A percentile compares a stretch with the other conserved stretches of the same genome.
These are phyloP conservation scores for Drosophila sturtevanti DNA, from an alignment of 1,140 invertebrate genomes.

Conservation along the genomic window DNA sequence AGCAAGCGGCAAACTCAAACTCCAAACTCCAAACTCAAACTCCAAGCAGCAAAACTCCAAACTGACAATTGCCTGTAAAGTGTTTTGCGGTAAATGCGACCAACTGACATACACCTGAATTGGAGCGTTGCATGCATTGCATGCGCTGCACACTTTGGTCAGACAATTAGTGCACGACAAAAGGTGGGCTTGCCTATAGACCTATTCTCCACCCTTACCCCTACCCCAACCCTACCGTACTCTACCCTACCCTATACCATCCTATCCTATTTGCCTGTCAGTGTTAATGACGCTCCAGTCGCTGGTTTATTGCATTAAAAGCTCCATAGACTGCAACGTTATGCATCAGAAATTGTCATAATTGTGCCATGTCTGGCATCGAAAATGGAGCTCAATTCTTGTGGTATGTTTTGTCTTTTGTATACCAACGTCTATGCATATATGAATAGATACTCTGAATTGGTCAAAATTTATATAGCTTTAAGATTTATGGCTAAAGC, in stretches of 20 bases:
- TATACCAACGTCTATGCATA: background rate
- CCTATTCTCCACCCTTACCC: background rate
- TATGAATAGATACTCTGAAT: constrained; percentile 25
- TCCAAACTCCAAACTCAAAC: constrained; percentile 14
- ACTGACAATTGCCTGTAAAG: constrained; percentile 77
- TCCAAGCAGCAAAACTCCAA: constrained; percentile 15
- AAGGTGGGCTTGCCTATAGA: constrained; percentile 23
- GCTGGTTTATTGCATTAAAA: constrained; percentile 77
- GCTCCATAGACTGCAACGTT: constrained; percentile 65
- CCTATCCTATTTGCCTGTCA: constrained; percentile 37
- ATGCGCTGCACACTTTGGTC: constrained; percentile 73
- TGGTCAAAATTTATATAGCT: constrained; percentile 31
- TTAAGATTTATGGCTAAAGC: constrained; percentile 64
- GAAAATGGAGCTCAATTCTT: constrained; percentile 47
- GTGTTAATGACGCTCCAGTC: constrained; percentile 68
- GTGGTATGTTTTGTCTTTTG: constrained; percentile 15
- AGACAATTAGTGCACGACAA: constrained; percentile 78
- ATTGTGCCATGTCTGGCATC: constrained; percentile 73
- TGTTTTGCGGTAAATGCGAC: constrained; percentile 74
- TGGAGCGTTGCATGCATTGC: constrained; percentile 70
- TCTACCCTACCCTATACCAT: background rate
- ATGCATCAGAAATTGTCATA: constrained; percentile 81
- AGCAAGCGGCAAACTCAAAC: constrained; percentile 18
- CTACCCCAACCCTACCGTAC: background rate
- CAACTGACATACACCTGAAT: constrained; percentile 77